Evolutionary conservation across 1,140 invertebrate species (phyloP).

Genomic region (Euwallacea similis): DNA sequence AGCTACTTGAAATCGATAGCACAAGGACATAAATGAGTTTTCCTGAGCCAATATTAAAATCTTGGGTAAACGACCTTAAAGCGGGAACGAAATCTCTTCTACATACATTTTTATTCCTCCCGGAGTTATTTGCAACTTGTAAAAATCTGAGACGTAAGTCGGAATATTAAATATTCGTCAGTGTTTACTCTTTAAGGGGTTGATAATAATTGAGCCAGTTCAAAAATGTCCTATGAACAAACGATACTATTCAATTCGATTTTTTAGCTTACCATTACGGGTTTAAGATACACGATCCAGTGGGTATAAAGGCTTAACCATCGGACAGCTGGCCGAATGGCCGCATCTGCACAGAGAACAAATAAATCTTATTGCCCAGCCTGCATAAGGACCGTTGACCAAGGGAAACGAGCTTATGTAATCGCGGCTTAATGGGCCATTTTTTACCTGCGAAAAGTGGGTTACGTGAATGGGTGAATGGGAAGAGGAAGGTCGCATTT

Average conservation of each 20-base stretch:
- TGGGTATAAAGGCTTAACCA: constrained; percentile 16
- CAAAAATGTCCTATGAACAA: no score
- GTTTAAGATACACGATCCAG: background rate
- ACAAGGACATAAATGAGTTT: background rate
- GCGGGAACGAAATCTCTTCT: no score
- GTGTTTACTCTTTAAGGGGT: no score
- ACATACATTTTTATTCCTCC: no score
- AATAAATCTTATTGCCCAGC: constrained; percentile 19
- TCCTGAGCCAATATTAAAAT: no score
- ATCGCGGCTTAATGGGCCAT: constrained; percentile 8
- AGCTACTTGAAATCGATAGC: constrained; percentile 18
- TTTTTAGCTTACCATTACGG: background rate
- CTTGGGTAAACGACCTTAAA: no score
- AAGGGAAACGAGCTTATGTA: constrained; percentile 16
- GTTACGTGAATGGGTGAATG: constrained; percentile 3
- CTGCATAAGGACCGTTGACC: constrained; percentile 17
- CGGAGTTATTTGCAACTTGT: no score
- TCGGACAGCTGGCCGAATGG: constrained; percentile 13
- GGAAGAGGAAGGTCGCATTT: background rate
- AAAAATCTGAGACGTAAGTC: no score
- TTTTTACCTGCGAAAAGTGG: constrained; percentile 10
- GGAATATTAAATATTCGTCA: no score
- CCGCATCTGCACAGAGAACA: constrained; percentile 22
- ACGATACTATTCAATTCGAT: no score
- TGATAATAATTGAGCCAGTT: no score